A percentile compares a stretch with the other conserved stretches of the same genome.
These are phyloP conservation scores for Elgaria multicarinata DNA, from an alignment of 2,113 vertebrate species.

Conservation along the genomic window DNA sequence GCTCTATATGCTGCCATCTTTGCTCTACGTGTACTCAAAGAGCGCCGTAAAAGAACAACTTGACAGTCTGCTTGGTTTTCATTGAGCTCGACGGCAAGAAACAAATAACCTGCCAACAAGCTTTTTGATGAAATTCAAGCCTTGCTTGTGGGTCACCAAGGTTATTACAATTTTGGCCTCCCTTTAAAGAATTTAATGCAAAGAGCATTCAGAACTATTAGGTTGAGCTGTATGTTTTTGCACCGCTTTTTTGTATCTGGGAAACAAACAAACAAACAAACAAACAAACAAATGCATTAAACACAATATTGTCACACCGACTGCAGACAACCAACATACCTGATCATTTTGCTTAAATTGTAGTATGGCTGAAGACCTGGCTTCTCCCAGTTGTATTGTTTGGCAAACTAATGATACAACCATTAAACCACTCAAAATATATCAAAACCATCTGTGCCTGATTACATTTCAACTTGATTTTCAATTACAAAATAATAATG, in stretches of 20 bases:
- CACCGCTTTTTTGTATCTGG: slow-evolving; percentile 40
- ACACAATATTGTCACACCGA: neutral
- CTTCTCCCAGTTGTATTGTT: slow-evolving; percentile 59
- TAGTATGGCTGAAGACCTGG: slow-evolving; percentile 49
- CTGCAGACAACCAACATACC: slow-evolving; percentile 18
- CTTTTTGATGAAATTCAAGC: slow-evolving; percentile 26
- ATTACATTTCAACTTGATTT: slow-evolving; percentile 37
- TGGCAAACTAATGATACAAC: slow-evolving; percentile 48
- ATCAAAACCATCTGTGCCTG: slow-evolving; percentile 50
- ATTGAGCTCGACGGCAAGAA: neutral
- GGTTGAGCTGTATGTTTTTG: neutral
- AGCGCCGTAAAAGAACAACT: slow-evolving; percentile 15
- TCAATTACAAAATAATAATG: slow-evolving; percentile 24
- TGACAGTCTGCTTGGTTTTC: neutral
- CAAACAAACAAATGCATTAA: slow-evolving; percentile 28
- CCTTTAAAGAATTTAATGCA: slow-evolving; percentile 34
- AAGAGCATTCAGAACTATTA: slow-evolving; percentile 35
- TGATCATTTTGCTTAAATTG: slow-evolving; percentile 52
- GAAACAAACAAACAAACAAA: slow-evolving; percentile 28
- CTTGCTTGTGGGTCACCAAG: neutral
- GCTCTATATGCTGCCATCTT: slow-evolving; percentile 29
- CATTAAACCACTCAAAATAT: slow-evolving; percentile 51
- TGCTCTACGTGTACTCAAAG: neutral
- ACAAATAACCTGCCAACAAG: neutral
- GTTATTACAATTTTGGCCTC: slow-evolving; percentile 19